Evolutionary conservation across 1,140 invertebrate genomes (phyloP).

Genomic region (Alviniconcha marisindica): DNA sequence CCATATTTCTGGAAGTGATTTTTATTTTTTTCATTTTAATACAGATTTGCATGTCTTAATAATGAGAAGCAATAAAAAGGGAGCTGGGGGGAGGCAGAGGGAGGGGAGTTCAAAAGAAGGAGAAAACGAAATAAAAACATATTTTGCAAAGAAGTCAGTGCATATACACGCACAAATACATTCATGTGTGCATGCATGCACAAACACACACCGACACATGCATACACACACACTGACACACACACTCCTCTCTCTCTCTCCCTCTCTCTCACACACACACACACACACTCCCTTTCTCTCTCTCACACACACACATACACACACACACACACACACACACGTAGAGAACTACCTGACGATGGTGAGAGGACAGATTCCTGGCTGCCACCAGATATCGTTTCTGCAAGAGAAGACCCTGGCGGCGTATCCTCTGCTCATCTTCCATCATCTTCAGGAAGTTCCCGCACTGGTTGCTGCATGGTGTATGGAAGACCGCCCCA

Average conservation of each 20-base stretch:
- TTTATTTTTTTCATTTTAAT: no score
- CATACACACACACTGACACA: slow-evolving; percentile 17
- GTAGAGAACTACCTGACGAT: slow-evolving; percentile 13
- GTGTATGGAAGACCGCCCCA: slow-evolving; percentile 51
- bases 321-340: slow-evolving; percentile 5
- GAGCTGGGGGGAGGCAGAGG: no score
- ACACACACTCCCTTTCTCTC: slow-evolving; percentile 13
- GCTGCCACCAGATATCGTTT: slow-evolving; percentile 48
- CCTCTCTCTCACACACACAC: neutral
- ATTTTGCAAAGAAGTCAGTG: no score
- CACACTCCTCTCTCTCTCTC: neutral
- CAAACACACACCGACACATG: neutral
- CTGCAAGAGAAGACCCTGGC: slow-evolving; percentile 46
- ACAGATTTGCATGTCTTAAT: no score
- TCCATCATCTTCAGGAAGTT: slow-evolving; percentile 34
- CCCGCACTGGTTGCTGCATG: slow-evolving; percentile 54
- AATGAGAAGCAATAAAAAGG: no score
- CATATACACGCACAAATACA: no score
- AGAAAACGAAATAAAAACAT: no score
- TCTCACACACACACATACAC: slow-evolving; percentile 12
- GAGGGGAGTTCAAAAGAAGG: no score
- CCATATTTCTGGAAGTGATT: slow-evolving; percentile 57
- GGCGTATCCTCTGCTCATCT: slow-evolving; percentile 42
- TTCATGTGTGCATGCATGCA: neutral
- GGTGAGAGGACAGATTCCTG: neutral